These are phyloP conservation scores for Perizoma affinitatum DNA, from an alignment of 2,888 invertebrate genomes.

Conservation along the genomic window DNA sequence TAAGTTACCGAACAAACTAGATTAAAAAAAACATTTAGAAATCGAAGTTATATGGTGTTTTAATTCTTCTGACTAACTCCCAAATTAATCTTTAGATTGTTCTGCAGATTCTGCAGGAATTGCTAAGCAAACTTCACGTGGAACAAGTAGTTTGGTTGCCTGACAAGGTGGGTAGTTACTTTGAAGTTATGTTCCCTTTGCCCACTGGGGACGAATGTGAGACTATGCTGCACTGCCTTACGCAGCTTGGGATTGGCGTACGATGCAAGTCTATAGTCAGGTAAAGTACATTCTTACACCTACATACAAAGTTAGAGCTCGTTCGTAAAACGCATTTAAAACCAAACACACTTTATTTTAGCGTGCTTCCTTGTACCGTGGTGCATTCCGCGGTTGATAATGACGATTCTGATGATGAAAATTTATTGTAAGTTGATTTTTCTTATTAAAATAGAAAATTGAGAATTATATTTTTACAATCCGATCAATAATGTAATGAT, in stretches of 20 bases:
- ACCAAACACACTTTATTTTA: constrained; percentile 43
- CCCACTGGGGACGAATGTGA: constrained; percentile 88
- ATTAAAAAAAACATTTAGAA: too few species aligned
- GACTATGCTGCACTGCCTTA: constrained; percentile 89
- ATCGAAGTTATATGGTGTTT: too few species aligned
- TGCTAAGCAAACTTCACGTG: constrained; percentile 86
- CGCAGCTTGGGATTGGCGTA: constrained; percentile 88
- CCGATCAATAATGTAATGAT: neutral
- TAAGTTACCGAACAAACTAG: too few species aligned
- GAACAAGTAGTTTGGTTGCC: constrained; percentile 89
- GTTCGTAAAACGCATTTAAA: too few species aligned
- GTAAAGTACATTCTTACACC: constrained; percentile 55
- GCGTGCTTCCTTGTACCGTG: constrained; percentile 86
- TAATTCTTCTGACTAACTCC: neutral
- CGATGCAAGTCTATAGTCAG: constrained; percentile 88
- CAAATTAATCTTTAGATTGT: constrained; percentile 5
- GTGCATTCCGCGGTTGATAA: constrained; percentile 73
- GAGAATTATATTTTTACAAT: neutral
- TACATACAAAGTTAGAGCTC: too few species aligned
- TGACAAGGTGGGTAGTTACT: constrained; percentile 87
- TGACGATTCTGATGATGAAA: constrained; percentile 60
- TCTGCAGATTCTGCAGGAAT: constrained; percentile 86
- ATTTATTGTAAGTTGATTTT: constrained; percentile 61
- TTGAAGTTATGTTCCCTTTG: constrained; percentile 88
- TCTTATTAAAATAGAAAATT: too few species aligned